Evolutionary conservation across 2,888 invertebrate genomes (phyloP).

Genomic region (Litoditis marina): DNA sequence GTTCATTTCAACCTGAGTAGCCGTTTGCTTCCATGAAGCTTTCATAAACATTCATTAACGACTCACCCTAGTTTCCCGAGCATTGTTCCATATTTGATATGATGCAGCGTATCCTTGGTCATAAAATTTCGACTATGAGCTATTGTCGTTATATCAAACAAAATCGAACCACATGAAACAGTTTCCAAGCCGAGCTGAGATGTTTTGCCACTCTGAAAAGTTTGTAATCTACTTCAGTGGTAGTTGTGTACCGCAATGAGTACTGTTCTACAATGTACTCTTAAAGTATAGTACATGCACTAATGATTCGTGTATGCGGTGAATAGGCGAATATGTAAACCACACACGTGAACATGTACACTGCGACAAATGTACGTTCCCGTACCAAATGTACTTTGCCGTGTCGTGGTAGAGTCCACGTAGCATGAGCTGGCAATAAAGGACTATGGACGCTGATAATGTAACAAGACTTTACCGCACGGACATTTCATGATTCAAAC

Average conservation of each 20-base stretch:
- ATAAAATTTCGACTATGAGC: constrained; percentile 34
- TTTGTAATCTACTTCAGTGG: background rate
- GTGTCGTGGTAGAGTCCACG: too few species aligned
- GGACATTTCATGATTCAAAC: too few species aligned
- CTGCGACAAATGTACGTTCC: too few species aligned
- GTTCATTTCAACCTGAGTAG: background rate
- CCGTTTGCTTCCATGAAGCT: background rate
- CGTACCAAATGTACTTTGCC: too few species aligned
- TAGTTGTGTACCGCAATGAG: background rate
- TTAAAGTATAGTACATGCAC: too few species aligned
- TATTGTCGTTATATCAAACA: constrained; percentile 19
- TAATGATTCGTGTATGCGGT: too few species aligned
- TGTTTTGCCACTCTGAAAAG: constrained; percentile 13
- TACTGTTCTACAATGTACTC: too few species aligned
- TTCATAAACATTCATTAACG: background rate
- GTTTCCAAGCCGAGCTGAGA: constrained; percentile 27
- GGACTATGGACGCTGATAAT: too few species aligned
- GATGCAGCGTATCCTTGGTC: constrained; percentile 30
- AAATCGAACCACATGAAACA: constrained; percentile 23
- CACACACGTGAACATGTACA: too few species aligned
- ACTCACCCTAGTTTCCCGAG: constrained; percentile 34
- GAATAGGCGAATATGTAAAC: too few species aligned
- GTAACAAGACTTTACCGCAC: too few species aligned
- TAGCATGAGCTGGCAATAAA: too few species aligned
- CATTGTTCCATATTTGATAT: constrained; percentile 32